Evolutionary conservation across 2,113 vertebrate genomes (phyloP).

Genomic region (Cygnus atratus): DNA sequence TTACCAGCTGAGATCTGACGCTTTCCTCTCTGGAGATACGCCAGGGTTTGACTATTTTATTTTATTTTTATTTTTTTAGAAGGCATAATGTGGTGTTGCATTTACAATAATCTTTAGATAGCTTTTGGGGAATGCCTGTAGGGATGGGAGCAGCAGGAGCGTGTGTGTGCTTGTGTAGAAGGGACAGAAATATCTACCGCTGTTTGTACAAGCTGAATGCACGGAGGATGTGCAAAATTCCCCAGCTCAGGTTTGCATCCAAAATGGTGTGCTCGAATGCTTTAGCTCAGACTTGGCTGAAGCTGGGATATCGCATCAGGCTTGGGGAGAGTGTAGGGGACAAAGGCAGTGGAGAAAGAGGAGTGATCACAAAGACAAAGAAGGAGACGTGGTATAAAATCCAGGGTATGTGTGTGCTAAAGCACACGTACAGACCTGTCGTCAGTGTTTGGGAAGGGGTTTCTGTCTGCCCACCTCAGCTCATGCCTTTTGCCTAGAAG

Average conservation of each 20-base stretch:
- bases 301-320: not conserved
- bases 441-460: not conserved
- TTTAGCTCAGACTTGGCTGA: not conserved
- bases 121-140: constrained; percentile 51
- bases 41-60: constrained; percentile 33
- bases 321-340: not conserved
- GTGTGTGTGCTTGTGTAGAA: not conserved
- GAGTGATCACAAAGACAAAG: not conserved
- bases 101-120: constrained; percentile 52
- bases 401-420: not conserved
- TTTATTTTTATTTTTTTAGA: constrained; percentile 29
- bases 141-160: constrained; percentile 12
- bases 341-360: not conserved
- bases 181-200: constrained; percentile 8
- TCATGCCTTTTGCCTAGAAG: not conserved
- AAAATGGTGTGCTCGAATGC: not conserved
- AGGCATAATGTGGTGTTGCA: not conserved
- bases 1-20: constrained; percentile 75
- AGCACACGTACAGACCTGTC: not conserved
- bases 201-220: constrained; percentile 7
- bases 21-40: constrained; percentile 43
- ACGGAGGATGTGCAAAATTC: not conserved
- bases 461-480: not conserved
- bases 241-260: not conserved
- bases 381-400: not conserved